A percentile compares a stretch with the other conserved stretches of the same genome.
Conservation (phyloP, 2,888 invertebrate species). For the Oligia fasciuncula region DNA sequence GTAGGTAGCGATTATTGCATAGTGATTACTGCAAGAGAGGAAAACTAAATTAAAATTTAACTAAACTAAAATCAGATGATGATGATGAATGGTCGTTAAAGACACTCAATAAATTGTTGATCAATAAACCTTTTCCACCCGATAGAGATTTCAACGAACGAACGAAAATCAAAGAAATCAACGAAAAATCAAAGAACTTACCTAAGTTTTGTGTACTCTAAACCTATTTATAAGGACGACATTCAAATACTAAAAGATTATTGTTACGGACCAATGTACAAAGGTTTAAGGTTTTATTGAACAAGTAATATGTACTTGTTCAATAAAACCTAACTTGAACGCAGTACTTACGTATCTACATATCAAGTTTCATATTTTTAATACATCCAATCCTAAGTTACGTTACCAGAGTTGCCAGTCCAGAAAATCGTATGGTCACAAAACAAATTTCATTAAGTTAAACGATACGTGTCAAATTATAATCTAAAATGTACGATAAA, state of each 20-base stretch:
- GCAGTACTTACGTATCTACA: constrained; percentile 37
- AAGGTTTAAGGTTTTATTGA: constrained; percentile 43
- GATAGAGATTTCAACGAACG: no score
- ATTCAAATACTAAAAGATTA: constrained; percentile 57
- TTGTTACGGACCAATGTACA: constrained; percentile 50
- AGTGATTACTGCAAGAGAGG: no score
- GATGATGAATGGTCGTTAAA: neutral
- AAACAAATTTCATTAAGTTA: constrained; percentile 82
- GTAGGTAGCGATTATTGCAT: no score
- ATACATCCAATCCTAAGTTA: constrained; percentile 57
- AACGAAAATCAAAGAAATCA: no score
- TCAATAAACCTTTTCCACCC: neutral
- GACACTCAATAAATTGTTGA: neutral
- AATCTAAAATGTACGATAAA: constrained; percentile 84
- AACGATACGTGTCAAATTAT: constrained; percentile 81
- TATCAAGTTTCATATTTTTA: constrained; percentile 61
- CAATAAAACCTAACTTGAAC: constrained; percentile 53
- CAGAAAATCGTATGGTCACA: constrained; percentile 66
- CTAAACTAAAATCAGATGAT: no score
- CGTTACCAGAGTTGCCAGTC: constrained; percentile 49
- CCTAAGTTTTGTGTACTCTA: constrained; percentile 17
- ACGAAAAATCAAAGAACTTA: constrained; percentile 1
- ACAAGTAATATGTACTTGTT: no score
- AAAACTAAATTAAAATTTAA: no score
- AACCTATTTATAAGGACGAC: constrained; percentile 43